Conservation (phyloP, 2,113 vertebrate genomes). For the Rana temporaria region DNA sequence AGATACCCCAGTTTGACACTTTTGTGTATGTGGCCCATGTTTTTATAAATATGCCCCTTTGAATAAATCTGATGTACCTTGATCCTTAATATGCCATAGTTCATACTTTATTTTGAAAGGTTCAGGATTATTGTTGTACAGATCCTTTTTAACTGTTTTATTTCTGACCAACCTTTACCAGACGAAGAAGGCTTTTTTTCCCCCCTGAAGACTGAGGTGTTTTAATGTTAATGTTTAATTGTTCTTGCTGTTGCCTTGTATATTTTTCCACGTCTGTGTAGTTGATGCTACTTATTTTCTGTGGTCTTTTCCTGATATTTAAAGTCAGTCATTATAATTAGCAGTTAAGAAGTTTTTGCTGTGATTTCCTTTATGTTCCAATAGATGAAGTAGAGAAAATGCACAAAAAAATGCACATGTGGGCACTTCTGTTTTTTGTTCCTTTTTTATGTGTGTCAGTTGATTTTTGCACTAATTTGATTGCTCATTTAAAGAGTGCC, state of each 20-base stretch:
- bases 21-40: too few species aligned
- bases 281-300: neutral
- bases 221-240: conserved; percentile 38
- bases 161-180: conserved; percentile 7
- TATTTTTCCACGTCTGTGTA: conserved; percentile 19
- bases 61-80: neutral
- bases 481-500: neutral
- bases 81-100: neutral
- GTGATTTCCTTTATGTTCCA: conserved; percentile 22
- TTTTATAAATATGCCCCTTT: neutral
- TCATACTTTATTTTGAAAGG: conserved; percentile 25
- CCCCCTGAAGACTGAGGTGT: neutral
- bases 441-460: neutral
- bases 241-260: conserved; percentile 22
- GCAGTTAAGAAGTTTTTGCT: conserved; percentile 9
- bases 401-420: conserved; percentile 22
- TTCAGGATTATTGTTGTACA: conserved; percentile 21
- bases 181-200: neutral
- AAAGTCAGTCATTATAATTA: conserved; percentile 12
- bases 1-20: too few species aligned
- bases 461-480: conserved; percentile 70
- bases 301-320: conserved; percentile 20
- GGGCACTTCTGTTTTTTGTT: conserved; percentile 21
- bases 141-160: conserved; percentile 48
- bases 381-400: neutral